phyloP scores from a whole-genome alignment of 1,140 invertebrate species.

The Ceratina calcarata region DNA sequence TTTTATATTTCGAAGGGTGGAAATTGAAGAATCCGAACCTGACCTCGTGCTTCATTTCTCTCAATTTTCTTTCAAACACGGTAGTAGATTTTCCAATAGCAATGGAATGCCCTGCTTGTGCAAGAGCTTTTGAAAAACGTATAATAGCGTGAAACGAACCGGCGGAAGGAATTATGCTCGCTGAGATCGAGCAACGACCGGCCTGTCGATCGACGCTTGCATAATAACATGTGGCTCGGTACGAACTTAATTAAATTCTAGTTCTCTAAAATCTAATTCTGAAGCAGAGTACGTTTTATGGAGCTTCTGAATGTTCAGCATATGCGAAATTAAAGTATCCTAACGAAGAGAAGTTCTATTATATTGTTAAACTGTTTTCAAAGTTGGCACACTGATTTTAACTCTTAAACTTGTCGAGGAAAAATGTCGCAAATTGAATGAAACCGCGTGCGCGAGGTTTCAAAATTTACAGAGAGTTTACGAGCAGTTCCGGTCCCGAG shows the following conservation, averaged over 20 bases:
- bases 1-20: too few species aligned
- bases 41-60: too few species aligned
- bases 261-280: too few species aligned
- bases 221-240: neutral
- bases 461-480: neutral
- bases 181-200: conserved; percentile 42
- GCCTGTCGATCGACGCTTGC: conserved; percentile 8
- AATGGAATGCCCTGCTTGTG: conserved; percentile 18
- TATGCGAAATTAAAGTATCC: neutral
- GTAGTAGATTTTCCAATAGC: neutral
- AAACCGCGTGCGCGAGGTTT: neutral
- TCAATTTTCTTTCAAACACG: neutral
- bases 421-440: neutral
- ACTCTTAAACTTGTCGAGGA: too few species aligned
- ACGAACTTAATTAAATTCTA: neutral
- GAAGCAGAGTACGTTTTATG: too few species aligned
- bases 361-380: neutral
- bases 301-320: neutral
- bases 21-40: too few species aligned
- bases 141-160: conserved; percentile 25
- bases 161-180: conserved; percentile 50
- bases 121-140: conserved; percentile 35
- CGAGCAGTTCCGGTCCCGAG: conserved; percentile 30
- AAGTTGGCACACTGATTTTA: neutral
- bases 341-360: neutral